phyloP scores from a whole-genome alignment of 2,888 invertebrate species.

The Taenaris catops region DNA sequence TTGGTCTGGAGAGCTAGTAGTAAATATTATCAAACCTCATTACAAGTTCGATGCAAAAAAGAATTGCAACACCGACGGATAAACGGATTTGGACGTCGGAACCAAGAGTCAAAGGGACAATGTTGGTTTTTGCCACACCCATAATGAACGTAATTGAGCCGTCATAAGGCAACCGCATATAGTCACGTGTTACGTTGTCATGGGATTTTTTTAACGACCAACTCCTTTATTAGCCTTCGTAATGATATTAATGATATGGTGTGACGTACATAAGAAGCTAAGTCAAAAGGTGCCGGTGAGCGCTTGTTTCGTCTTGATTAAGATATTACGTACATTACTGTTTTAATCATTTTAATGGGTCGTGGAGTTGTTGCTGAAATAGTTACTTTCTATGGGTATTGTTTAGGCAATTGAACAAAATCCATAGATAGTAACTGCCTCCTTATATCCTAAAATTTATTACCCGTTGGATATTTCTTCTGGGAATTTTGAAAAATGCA shows the following conservation, averaged over 20 bases:
- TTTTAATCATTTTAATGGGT: too few relatives aligned
- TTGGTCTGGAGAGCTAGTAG: too few relatives aligned
- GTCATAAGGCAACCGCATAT: constrained; percentile 13
- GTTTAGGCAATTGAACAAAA: too few relatives aligned
- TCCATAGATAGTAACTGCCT: too few relatives aligned
- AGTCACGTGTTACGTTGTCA: constrained; percentile 16
- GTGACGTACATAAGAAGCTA: constrained; percentile 4
- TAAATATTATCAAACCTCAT: too few relatives aligned
- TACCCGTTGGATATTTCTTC: too few relatives aligned
- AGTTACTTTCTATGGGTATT: too few relatives aligned
- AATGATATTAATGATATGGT: constrained; percentile 13
- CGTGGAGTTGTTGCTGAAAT: too few relatives aligned
- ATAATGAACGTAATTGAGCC: constrained; percentile 20
- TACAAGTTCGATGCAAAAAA: not conserved
- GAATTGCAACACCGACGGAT: constrained; percentile 12
- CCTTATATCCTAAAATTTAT: too few relatives aligned
- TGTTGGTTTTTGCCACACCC: constrained; percentile 18
- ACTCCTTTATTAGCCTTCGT: constrained; percentile 9
- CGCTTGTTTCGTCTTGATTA: not conserved
- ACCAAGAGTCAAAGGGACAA: constrained; percentile 18
- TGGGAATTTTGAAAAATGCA: too few relatives aligned
- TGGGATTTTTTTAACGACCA: constrained; percentile 9
- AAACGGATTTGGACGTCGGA: not conserved
- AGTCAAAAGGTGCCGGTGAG: constrained; percentile 9
- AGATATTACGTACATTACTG: constrained; percentile 1